Conservation (phyloP, 2,888 invertebrate species). For the Eretmocerus hayati region DNA sequence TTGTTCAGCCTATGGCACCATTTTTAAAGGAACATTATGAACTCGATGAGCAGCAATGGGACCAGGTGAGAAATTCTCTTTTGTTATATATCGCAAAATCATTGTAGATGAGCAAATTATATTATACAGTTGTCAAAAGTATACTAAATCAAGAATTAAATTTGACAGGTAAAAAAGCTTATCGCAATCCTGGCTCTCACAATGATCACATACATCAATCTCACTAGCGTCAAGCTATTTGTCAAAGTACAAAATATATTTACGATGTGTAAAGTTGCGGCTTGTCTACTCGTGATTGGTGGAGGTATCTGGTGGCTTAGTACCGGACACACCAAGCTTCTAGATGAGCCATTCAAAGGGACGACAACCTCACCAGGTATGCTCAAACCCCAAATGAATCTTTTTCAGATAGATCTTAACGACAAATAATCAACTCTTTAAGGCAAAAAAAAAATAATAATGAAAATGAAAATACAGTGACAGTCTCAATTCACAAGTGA, state of each 20-base stretch:
- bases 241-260: slow-evolving; percentile 77
- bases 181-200: slow-evolving; percentile 59
- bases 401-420: no score
- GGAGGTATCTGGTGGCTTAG: slow-evolving; percentile 67
- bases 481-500: no score
- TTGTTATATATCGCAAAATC: no score
- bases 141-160: no score
- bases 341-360: slow-evolving; percentile 62
- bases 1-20: slow-evolving; percentile 63
- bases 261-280: slow-evolving; percentile 69
- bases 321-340: slow-evolving; percentile 57
- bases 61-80: no score
- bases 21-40: no score
- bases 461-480: no score
- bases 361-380: slow-evolving; percentile 57
- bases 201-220: slow-evolving; percentile 69
- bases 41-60: no score
- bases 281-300: slow-evolving; percentile 67
- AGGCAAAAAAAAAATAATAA: no score
- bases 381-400: not conserved
- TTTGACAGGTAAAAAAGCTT: slow-evolving; percentile 51
- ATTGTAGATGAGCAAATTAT: not conserved
- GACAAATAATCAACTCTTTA: no score
- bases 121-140: no score
- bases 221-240: slow-evolving; percentile 70